Percentiles rank a stretch among this genome's conserved stretches.
phyloP scores from a whole-genome alignment of 2,797 vertebrate species.

The Schizopygopsis malacanthus region DNA sequence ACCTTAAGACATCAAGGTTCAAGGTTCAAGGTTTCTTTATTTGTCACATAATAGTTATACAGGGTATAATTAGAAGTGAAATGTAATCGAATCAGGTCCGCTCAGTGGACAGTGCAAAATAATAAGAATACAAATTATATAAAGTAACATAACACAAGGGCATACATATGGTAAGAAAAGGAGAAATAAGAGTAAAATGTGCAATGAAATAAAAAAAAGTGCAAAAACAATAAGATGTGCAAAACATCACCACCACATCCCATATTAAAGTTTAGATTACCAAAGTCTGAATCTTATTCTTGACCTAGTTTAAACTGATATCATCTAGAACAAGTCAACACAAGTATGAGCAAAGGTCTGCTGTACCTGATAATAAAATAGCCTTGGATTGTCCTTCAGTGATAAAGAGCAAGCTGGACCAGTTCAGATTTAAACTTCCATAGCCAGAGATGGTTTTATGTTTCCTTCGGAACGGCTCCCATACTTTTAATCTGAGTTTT shows the following conservation, averaged over 20 bases:
- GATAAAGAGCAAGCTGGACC: constrained; percentile 67
- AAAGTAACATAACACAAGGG: too few relatives aligned
- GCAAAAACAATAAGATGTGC: too few relatives aligned
- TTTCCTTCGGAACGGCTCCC: constrained; percentile 71
- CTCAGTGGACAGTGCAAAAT: too few relatives aligned
- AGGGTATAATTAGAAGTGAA: too few relatives aligned
- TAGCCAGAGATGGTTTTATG: constrained; percentile 71
- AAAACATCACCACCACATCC: background rate
- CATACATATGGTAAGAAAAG: too few relatives aligned
- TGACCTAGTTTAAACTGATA: background rate
- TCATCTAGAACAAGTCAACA: background rate
- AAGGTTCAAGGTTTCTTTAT: too few relatives aligned
- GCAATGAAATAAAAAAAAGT: too few relatives aligned
- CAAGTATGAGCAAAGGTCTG: constrained; percentile 8
- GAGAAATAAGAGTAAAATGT: too few relatives aligned
- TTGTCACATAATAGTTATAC: too few relatives aligned
- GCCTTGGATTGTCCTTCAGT: constrained; percentile 71
- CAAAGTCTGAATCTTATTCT: background rate
- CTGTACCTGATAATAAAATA: constrained; percentile 57
- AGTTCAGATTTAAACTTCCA: constrained; percentile 61
- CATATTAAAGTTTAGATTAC: background rate
- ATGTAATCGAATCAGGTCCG: too few relatives aligned
- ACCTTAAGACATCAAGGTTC: too few relatives aligned
- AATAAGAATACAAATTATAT: too few relatives aligned
- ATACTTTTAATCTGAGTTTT: constrained; percentile 69